phyloP scores from a whole-genome alignment of 1,140 invertebrate genomes.

The Gonioctena quinquepunctata region DNA sequence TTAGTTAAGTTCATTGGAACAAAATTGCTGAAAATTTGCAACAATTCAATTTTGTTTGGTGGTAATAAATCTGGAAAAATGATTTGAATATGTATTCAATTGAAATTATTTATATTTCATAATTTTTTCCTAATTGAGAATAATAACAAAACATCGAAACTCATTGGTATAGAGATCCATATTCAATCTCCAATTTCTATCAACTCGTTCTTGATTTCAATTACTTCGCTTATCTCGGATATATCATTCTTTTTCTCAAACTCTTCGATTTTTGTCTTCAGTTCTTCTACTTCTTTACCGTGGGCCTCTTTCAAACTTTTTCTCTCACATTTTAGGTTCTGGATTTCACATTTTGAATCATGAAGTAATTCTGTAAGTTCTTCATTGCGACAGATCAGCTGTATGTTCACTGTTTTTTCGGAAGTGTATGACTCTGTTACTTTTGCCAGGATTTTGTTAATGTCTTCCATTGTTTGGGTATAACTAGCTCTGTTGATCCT shows the following conservation, averaged over 20 bases:
- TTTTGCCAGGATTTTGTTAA: not conserved
- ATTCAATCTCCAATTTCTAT: constrained; percentile 1
- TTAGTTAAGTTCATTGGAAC: too few relatives aligned
- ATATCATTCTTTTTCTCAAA: not conserved
- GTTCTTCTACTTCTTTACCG: not conserved
- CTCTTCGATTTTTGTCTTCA: not conserved
- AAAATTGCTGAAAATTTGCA: too few relatives aligned
- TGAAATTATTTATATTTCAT: too few relatives aligned
- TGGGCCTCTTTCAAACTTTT: not conserved
- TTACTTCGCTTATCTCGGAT: not conserved
- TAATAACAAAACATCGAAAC: too few relatives aligned
- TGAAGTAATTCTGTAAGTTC: not conserved
- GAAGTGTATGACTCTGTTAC: not conserved
- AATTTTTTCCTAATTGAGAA: too few relatives aligned
- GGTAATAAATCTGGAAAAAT: too few relatives aligned
- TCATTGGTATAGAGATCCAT: too few relatives aligned
- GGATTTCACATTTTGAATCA: not conserved
- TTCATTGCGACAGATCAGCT: not conserved
- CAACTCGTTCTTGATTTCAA: not conserved
- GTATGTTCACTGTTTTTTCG: not conserved
- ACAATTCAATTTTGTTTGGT: too few relatives aligned
- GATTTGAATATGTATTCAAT: too few relatives aligned
- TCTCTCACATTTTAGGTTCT: not conserved
- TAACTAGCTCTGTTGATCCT: not conserved
- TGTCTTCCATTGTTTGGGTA: not conserved